A percentile compares a stretch with the other conserved stretches of the same genome.
phyloP scores from a whole-genome alignment of 2,113 vertebrate genomes.

The Microcebus lehilahytsara region DNA sequence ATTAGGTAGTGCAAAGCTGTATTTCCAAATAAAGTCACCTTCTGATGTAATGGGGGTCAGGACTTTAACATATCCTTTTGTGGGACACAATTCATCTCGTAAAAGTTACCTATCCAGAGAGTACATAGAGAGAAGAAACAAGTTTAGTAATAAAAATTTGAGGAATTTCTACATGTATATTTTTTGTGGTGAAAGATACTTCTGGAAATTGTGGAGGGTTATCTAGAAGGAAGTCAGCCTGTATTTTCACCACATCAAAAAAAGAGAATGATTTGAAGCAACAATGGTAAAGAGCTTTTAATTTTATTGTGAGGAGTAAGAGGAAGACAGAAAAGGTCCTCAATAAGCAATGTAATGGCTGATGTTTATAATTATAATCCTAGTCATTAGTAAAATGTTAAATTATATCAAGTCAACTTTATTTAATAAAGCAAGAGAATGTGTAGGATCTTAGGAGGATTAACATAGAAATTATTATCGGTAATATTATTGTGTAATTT shows the following conservation, averaged over 20 bases:
- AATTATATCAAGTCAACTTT: background rate
- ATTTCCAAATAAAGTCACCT: background rate
- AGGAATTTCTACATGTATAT: background rate
- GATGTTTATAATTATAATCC: background rate
- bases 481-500: background rate
- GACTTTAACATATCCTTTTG: background rate
- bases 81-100: background rate
- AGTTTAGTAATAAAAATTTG: background rate
- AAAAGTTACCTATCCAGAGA: background rate
- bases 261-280: background rate
- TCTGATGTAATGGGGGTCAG: background rate
- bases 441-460: background rate
- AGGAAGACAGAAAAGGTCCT: background rate
- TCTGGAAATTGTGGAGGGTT: background rate
- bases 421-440: constrained; percentile 23
- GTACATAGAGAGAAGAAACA: background rate
- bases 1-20: background rate
- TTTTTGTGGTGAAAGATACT: background rate
- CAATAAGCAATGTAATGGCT: background rate
- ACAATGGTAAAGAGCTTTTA: background rate
- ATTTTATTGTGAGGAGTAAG: background rate
- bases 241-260: background rate
- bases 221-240: background rate
- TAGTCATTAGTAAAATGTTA: background rate
- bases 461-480: background rate